These are phyloP conservation scores for Siphamia tubifer DNA, from an alignment of 2,113 vertebrate genomes.

Conservation along the genomic window DNA sequence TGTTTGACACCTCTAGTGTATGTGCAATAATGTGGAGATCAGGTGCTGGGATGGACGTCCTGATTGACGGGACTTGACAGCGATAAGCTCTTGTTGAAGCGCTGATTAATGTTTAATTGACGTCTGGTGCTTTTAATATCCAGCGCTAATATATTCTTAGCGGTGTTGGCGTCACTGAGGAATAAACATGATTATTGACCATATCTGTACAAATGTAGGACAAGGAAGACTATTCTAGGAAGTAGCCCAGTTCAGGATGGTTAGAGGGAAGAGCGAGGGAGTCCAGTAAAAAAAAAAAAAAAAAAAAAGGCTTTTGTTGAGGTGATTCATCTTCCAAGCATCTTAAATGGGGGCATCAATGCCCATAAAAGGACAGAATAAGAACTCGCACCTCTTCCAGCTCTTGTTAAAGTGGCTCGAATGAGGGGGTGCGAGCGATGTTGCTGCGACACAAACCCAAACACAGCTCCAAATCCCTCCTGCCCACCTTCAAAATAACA, in stretches of 20 bases:
- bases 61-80: conserved; percentile 17
- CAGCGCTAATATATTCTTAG: conserved; percentile 2
- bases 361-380: conserved; percentile 40
- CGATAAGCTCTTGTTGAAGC: conserved; percentile 14
- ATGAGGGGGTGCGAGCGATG: conserved; percentile 17
- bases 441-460: conserved; percentile 40
- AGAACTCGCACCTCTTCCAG: neutral
- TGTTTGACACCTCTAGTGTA: no score
- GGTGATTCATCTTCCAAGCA: conserved; percentile 47
- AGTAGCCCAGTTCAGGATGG: conserved; percentile 12
- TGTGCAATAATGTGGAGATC: conserved; percentile 19
- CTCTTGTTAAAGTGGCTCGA: conserved; percentile 24
- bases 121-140: conserved; percentile 21
- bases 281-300: conserved; percentile 21
- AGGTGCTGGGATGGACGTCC: conserved; percentile 6
- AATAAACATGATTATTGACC: conserved; percentile 42
- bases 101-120: conserved; percentile 34
- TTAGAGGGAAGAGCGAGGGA: neutral
- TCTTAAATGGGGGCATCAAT: conserved; percentile 22
- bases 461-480: conserved; percentile 14
- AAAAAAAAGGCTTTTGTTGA: conserved; percentile 17
- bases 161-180: neutral
- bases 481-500: conserved; percentile 34
- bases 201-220: conserved; percentile 34
- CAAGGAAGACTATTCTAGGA: conserved; percentile 34